Evolutionary conservation across 53 echinoderm and acorn worm species (phyloP).

Genomic region (Hippasteria phrygiana): DNA sequence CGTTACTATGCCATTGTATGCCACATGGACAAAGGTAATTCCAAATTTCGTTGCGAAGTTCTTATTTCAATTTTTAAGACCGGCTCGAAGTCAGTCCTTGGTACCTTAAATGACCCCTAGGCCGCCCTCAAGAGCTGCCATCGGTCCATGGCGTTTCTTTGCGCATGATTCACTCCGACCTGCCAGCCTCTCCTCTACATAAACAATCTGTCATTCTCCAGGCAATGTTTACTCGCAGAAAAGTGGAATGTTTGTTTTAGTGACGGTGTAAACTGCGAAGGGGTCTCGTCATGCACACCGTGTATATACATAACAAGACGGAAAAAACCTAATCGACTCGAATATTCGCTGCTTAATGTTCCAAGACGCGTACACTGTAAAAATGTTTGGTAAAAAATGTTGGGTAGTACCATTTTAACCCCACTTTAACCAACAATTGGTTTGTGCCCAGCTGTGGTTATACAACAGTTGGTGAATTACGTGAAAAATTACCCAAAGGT

Average conservation of each 20-base stretch:
- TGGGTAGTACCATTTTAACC: too few relatives aligned
- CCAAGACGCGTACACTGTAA: too few relatives aligned
- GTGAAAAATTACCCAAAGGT: too few relatives aligned
- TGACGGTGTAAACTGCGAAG: background rate
- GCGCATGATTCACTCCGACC: background rate
- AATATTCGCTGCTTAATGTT: background rate
- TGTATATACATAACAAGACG: background rate
- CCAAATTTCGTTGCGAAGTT: too few relatives aligned
- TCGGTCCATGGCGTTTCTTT: background rate
- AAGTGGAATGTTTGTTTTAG: slow-evolving; percentile 12
- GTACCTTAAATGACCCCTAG: background rate
- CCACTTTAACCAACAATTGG: too few relatives aligned
- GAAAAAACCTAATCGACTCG: background rate
- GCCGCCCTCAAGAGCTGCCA: background rate
- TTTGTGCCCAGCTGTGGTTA: too few relatives aligned
- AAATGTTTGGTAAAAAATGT: too few relatives aligned
- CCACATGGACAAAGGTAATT: too few relatives aligned
- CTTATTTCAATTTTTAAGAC: too few relatives aligned
- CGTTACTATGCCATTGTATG: too few relatives aligned
- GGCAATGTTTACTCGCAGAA: background rate
- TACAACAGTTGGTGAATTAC: too few relatives aligned
- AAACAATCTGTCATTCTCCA: slow-evolving; percentile 17
- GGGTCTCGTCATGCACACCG: background rate
- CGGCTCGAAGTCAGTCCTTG: too few relatives aligned
- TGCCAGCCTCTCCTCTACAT: background rate